A percentile compares a stretch with the other conserved stretches of the same genome.
Evolutionary conservation across 2,888 invertebrate genomes (phyloP).

Genomic region (Hyles lineata): DNA sequence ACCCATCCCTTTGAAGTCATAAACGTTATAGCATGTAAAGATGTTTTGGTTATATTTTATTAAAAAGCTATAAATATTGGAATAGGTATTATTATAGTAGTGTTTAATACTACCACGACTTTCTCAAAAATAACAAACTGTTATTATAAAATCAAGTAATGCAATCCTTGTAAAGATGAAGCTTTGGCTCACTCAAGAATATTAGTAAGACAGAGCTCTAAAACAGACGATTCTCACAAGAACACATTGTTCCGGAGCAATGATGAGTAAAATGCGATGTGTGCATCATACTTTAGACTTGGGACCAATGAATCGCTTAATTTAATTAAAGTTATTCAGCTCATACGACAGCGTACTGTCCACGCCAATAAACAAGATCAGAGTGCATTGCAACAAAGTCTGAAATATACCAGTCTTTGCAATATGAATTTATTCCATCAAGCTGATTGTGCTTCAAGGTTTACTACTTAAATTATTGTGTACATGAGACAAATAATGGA

Average conservation of each 20-base stretch:
- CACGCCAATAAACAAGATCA: slow-evolving; percentile 55
- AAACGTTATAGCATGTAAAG: too few relatives aligned
- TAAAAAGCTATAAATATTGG: too few relatives aligned
- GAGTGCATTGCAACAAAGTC: slow-evolving; percentile 51
- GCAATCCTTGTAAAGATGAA: too few relatives aligned
- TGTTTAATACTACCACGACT: too few relatives aligned
- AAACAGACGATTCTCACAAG: neutral
- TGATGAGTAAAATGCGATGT: neutral
- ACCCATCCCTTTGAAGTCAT: too few relatives aligned
- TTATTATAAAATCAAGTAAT: too few relatives aligned
- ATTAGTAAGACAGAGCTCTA: neutral
- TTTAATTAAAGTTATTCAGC: slow-evolving; percentile 70
- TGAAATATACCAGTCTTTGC: slow-evolving; percentile 34
- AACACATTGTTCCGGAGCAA: neutral
- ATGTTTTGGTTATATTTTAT: too few relatives aligned
- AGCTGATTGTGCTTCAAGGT: slow-evolving; percentile 38
- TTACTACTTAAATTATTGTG: slow-evolving; percentile 27
- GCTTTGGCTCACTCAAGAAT: too few relatives aligned
- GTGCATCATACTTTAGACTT: slow-evolving; percentile 45
- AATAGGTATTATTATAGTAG: too few relatives aligned
- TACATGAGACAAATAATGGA: slow-evolving; percentile 2
- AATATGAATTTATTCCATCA: slow-evolving; percentile 39
- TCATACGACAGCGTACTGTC: slow-evolving; percentile 48
- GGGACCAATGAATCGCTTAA: slow-evolving; percentile 68
- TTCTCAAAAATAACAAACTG: too few relatives aligned